phyloP scores from a whole-genome alignment of 2,113 vertebrate species.

The Podilymbus podiceps region DNA sequence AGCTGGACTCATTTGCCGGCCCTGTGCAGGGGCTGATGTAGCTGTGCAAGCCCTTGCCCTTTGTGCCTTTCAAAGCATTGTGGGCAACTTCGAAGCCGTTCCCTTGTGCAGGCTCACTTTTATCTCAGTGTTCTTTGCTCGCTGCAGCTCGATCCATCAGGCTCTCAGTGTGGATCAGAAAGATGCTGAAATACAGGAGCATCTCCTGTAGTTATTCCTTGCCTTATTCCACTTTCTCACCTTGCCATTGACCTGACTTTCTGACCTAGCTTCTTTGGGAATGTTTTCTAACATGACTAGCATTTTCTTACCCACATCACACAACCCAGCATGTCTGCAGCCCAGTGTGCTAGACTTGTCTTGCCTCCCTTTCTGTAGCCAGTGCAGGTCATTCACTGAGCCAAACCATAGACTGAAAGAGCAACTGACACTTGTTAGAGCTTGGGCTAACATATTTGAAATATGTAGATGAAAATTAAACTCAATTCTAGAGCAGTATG shows the following conservation, averaged over 20 bases:
- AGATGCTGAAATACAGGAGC: not conserved
- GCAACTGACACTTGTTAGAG: not conserved
- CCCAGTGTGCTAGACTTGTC: not conserved
- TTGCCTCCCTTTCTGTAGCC: not conserved
- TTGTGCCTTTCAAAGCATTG: not conserved
- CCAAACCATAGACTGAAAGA: not conserved
- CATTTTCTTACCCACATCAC: conserved; percentile 14
- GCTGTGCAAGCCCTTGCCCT: not conserved
- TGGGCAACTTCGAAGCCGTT: not conserved
- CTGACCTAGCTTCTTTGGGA: not conserved
- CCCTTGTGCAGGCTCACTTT: not conserved
- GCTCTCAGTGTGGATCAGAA: not conserved
- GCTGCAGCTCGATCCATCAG: not conserved
- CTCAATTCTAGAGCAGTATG: not conserved
- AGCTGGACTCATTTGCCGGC: not conserved
- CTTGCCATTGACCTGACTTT: not conserved
- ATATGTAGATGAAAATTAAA: not conserved
- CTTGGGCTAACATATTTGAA: not conserved
- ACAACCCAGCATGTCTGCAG: not conserved
- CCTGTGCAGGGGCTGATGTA: not conserved
- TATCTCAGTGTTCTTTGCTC: not conserved
- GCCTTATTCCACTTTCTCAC: not conserved
- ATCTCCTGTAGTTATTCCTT: not conserved
- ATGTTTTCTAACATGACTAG: not conserved
- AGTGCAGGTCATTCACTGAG: not conserved